Evolutionary conservation across 64 coral and sea anemone genomes (phyloP).

Genomic region (Orbicella faveolata): DNA sequence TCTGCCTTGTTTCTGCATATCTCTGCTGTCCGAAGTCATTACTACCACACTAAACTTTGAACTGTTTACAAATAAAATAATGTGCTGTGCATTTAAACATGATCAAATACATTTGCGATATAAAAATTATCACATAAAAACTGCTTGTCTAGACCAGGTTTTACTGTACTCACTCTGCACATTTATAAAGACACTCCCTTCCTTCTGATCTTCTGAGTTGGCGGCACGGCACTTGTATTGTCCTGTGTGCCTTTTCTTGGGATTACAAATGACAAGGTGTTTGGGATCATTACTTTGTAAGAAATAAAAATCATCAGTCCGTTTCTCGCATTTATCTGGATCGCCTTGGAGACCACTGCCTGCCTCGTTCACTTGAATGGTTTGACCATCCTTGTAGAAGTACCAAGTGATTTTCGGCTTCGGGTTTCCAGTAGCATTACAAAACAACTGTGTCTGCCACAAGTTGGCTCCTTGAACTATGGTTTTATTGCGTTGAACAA

Average conservation of each 20-base stretch:
- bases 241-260: conserved; percentile 11
- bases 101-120: too few relatives aligned
- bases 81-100: too few relatives aligned
- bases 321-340: background rate
- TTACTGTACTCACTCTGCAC: background rate
- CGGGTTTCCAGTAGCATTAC: conserved; percentile 29
- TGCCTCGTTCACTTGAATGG: background rate
- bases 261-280: conserved; percentile 47
- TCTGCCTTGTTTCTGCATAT: too few relatives aligned
- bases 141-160: background rate
- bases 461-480: background rate
- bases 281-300: background rate
- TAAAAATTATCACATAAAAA: too few relatives aligned
- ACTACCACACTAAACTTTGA: too few relatives aligned
- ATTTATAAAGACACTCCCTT: background rate
- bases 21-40: too few relatives aligned
- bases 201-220: background rate
- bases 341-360: background rate
- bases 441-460: background rate
- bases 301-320: conserved; percentile 18
- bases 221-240: conserved; percentile 35
- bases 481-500: background rate
- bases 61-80: too few relatives aligned
- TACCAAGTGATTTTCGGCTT: conserved; percentile 24
- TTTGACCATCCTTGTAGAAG: background rate